Percentiles rank a stretch among this genome's conserved stretches.
Evolutionary conservation across 2,113 vertebrate genomes (phyloP).

Genomic region (Malurus cyaneus): DNA sequence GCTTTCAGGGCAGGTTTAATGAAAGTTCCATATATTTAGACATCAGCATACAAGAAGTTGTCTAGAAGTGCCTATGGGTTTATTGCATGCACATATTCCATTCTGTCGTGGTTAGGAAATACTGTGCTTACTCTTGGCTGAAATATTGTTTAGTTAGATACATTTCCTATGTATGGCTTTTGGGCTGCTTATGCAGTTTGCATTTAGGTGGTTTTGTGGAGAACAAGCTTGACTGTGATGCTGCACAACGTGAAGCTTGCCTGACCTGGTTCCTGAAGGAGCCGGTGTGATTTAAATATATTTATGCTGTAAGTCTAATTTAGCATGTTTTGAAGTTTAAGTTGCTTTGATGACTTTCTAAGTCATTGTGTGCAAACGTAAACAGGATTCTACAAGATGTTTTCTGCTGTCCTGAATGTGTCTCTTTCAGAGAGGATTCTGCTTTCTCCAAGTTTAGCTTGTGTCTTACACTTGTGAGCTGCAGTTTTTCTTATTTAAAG

Average conservation of each 20-base stretch:
- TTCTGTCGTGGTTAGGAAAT: not conserved
- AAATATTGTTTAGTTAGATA: not conserved
- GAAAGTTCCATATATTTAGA: not conserved
- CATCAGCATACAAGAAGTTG: not conserved
- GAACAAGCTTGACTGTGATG: not conserved
- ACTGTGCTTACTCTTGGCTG: not conserved
- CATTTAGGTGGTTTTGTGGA: not conserved
- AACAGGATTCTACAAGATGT: not conserved
- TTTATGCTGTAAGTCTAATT: not conserved
- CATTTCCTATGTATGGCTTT: not conserved
- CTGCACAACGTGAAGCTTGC: not conserved
- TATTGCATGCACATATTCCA: not conserved
- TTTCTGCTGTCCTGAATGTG: not conserved
- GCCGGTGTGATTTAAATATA: rapidly evolving
- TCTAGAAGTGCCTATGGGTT: not conserved
- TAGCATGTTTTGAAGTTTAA: not conserved
- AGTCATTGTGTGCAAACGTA: not conserved
- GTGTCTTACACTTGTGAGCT: not conserved
- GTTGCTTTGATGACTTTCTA: not conserved
- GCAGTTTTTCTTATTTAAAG: not conserved
- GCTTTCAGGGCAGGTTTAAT: not conserved
- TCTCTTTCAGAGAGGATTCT: not conserved
- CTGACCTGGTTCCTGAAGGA: not conserved
- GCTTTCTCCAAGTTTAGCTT: not conserved
- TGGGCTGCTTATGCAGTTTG: not conserved